Conservation (phyloP, 2,113 vertebrate genomes). For the Cochlearius cochlearius region DNA sequence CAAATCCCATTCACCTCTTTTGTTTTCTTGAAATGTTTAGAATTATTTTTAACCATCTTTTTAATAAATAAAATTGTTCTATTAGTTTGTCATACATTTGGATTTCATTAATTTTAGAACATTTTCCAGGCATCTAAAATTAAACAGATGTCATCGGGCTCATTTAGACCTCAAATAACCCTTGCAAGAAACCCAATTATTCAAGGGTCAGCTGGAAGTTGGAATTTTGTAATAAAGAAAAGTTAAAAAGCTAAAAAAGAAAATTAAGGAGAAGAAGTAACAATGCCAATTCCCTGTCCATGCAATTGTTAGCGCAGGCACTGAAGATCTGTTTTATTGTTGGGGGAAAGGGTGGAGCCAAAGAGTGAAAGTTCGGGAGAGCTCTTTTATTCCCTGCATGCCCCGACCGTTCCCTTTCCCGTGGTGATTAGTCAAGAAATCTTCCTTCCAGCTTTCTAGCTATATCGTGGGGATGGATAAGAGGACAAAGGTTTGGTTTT, state of each 20-base stretch:
- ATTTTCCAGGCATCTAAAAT: conserved; percentile 77
- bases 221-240: conserved; percentile 65
- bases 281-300: conserved; percentile 24
- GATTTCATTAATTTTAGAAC: conserved; percentile 73
- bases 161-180: conserved; percentile 73
- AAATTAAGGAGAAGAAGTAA: conserved; percentile 27
- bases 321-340: not conserved
- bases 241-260: conserved; percentile 57
- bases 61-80: conserved; percentile 74
- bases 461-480: not conserved
- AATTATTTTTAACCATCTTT: conserved; percentile 64
- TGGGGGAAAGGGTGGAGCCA: not conserved
- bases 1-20: conserved; percentile 61
- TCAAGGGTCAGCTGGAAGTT: conserved; percentile 71
- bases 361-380: not conserved
- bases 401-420: not conserved
- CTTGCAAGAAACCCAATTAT: conserved; percentile 74
- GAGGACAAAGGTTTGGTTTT: not conserved
- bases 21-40: conserved; percentile 68
- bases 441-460: not conserved
- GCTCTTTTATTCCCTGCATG: conserved; percentile 34
- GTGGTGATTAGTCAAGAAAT: not conserved
- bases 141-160: conserved; percentile 76
- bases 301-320: not conserved
- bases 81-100: conserved; percentile 71